These are phyloP conservation scores for Sesamia inferens DNA, from an alignment of 2,888 invertebrate genomes.

Conservation along the genomic window DNA sequence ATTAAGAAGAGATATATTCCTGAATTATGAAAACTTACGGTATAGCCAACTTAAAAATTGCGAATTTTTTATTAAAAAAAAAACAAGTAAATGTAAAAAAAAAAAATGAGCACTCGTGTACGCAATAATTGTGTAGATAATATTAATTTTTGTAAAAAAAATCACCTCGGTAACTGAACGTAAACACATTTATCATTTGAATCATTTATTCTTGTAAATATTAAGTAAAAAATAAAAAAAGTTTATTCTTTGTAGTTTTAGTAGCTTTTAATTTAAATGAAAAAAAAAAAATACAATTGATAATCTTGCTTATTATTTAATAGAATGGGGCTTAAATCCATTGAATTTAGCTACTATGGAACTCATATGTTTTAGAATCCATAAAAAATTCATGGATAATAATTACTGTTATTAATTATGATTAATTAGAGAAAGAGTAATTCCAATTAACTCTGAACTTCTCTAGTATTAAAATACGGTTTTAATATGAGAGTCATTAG, in stretches of 20 bases:
- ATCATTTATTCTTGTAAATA: slow-evolving; percentile 79
- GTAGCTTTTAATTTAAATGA: slow-evolving; percentile 77
- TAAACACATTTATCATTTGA: slow-evolving; percentile 58
- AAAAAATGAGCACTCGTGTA: slow-evolving; percentile 46
- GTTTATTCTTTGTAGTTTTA: slow-evolving; percentile 70
- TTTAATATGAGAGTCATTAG: slow-evolving; percentile 39
- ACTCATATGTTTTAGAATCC: slow-evolving; percentile 81
- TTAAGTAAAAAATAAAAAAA: slow-evolving; percentile 75
- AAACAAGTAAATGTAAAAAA: slow-evolving; percentile 41
- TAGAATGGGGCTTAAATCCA: slow-evolving; percentile 70
- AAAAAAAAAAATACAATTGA: slow-evolving; percentile 61
- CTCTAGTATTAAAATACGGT: slow-evolving; percentile 39
- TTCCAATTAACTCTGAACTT: slow-evolving; percentile 28
- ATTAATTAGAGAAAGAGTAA: slow-evolving; percentile 46
- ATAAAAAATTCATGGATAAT: slow-evolving; percentile 68
- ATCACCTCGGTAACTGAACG: slow-evolving; percentile 46
- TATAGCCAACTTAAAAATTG: slow-evolving; percentile 42
- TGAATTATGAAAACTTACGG: slow-evolving; percentile 34
- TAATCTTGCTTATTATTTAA: slow-evolving; percentile 69
- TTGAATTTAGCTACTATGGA: slow-evolving; percentile 81
- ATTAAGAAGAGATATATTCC: slow-evolving; percentile 34
- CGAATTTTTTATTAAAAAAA: slow-evolving; percentile 38
- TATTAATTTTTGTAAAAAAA: slow-evolving; percentile 50
- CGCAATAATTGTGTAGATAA: slow-evolving; percentile 56
- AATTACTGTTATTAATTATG: slow-evolving; percentile 42